Conservation (phyloP, 2,113 vertebrate genomes). For the Ailurus styani region DNA sequence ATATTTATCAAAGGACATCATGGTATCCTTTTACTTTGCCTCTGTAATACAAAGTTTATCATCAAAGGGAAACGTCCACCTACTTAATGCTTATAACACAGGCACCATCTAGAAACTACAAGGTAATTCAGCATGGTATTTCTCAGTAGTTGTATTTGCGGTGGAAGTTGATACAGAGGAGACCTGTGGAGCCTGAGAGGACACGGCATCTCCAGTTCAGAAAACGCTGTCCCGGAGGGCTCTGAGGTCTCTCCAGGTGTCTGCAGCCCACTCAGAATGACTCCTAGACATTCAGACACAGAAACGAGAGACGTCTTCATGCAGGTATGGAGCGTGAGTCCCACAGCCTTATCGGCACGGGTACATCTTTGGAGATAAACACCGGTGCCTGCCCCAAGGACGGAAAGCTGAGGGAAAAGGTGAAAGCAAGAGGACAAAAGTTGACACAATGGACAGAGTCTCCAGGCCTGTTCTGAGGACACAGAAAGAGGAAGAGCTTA, state of each 20-base stretch:
- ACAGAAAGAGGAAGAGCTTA: neutral
- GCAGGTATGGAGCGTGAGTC: neutral
- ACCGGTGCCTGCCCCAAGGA: neutral
- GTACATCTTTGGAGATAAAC: constrained; percentile 29
- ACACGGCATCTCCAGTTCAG: neutral
- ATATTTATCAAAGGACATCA: neutral
- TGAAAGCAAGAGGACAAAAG: neutral
- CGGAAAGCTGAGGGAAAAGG: neutral
- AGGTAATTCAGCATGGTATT: neutral
- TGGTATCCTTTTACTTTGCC: neutral
- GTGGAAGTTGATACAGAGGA: neutral
- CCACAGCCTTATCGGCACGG: neutral
- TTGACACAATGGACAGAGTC: neutral
- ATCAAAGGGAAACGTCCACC: neutral
- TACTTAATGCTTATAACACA: neutral
- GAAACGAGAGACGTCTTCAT: neutral
- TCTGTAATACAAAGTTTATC: neutral
- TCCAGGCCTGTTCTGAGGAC: accelerated
- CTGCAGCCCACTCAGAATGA: neutral
- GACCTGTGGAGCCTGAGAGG: accelerated
- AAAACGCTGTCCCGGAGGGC: accelerated
- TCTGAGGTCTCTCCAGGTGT: neutral
- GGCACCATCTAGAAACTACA: neutral
- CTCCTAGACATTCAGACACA: neutral
- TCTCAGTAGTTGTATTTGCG: neutral